A percentile compares a stretch with the other conserved stretches of the same genome.
Conservation (phyloP, 35 echinoderm and acorn worm species). For the Nesometra sesokonis region DNA sequence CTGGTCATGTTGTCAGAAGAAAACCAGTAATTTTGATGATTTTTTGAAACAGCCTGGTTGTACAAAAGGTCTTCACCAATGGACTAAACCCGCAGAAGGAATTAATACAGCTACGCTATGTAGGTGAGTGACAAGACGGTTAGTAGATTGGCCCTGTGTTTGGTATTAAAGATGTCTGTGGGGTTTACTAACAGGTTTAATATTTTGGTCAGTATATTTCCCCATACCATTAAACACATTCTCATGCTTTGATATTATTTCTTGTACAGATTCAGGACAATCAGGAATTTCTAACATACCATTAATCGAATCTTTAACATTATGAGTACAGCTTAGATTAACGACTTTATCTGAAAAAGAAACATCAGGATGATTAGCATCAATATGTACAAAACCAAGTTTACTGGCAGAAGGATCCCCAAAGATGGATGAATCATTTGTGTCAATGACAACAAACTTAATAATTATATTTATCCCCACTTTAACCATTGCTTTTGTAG, state of each 20-base stretch:
- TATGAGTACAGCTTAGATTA: too few species aligned
- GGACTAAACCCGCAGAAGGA: conserved; percentile 39
- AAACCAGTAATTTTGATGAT: conserved; percentile 88
- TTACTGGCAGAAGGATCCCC: too few species aligned
- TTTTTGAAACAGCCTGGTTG: conserved; percentile 88
- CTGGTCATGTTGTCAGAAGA: conserved; percentile 88
- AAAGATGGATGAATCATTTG: too few species aligned
- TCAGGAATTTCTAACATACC: too few species aligned
- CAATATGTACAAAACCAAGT: too few species aligned
- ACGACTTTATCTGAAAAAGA: too few species aligned
- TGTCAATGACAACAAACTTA: too few species aligned
- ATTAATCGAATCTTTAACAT: too few species aligned
- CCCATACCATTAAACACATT: background rate
- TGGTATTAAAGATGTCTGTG: background rate
- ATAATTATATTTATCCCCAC: too few species aligned
- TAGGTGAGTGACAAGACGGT: conserved; percentile 28
- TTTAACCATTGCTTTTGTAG: too few species aligned
- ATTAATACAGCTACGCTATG: conserved; percentile 50
- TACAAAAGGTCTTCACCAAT: conserved; percentile 46
- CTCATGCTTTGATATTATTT: background rate
- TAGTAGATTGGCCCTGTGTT: background rate
- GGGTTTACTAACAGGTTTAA: background rate
- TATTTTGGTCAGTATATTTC: background rate
- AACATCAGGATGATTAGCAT: too few species aligned
- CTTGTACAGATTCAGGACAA: background rate